Percentiles rank a stretch among this genome's conserved stretches.
phyloP scores from a whole-genome alignment of 2,888 invertebrate species.

The Lobophora halterata region DNA sequence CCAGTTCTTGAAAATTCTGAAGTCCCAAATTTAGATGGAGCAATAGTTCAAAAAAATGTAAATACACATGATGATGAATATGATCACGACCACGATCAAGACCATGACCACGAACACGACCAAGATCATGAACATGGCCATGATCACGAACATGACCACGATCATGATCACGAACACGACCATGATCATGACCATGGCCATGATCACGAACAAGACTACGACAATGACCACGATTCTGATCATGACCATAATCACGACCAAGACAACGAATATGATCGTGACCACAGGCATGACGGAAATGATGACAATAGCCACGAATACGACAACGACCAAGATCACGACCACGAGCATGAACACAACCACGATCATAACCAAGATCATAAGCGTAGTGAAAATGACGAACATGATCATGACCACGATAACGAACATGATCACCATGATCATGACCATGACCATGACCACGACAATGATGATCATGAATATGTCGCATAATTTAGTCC shows the following conservation, averaged over 20 bases:
- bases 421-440: not conserved
- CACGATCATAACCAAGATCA: not conserved
- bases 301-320: too few species aligned
- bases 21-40: too few species aligned
- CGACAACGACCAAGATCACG: slow-evolving; percentile 8
- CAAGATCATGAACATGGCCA: slow-evolving; percentile 9
- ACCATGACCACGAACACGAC: slow-evolving; percentile 7
- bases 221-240: too few species aligned
- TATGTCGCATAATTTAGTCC: too few species aligned
- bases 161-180: not conserved
- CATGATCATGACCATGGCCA: not conserved
- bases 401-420: not conserved
- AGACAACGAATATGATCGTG: too few species aligned
- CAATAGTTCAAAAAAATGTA: too few species aligned
- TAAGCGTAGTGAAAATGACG: too few species aligned
- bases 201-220: not conserved
- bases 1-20: not conserved
- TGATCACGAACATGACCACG: not conserved
- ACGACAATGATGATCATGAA: slow-evolving; percentile 22
- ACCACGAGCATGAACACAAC: slow-evolving; percentile 1
- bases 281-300: too few species aligned
- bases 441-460: slow-evolving; percentile 1
- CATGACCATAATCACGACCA: too few species aligned
- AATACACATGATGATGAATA: too few species aligned
- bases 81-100: not conserved